phyloP scores from a whole-genome alignment of 2,888 invertebrate species.

The Chaitophorus viminalis region DNA sequence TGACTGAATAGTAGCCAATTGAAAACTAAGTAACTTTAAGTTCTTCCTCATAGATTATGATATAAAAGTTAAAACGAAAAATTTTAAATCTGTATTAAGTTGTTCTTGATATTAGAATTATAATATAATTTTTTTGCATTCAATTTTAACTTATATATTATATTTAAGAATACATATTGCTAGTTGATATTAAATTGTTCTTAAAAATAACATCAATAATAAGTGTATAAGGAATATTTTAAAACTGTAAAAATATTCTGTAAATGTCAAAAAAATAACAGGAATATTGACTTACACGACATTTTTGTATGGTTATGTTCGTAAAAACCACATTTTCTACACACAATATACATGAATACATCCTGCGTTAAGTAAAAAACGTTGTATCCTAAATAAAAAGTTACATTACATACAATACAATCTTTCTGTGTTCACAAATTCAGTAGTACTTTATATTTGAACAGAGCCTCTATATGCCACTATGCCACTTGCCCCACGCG shows the following conservation, averaged over 20 bases:
- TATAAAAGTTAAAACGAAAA: too few relatives aligned
- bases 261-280: background rate
- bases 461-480: background rate
- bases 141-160: too few relatives aligned
- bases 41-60: too few relatives aligned
- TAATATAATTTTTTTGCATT: too few relatives aligned
- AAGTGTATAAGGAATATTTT: too few relatives aligned
- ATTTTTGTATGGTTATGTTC: background rate
- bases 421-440: background rate
- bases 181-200: too few relatives aligned
- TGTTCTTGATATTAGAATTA: too few relatives aligned
- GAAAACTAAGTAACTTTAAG: too few relatives aligned
- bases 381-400: constrained; percentile 25
- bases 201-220: too few relatives aligned
- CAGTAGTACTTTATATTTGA: constrained; percentile 23
- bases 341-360: background rate
- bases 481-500: background rate
- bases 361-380: constrained; percentile 44
- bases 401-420: constrained; percentile 15
- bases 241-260: background rate
- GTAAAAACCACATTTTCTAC: constrained; percentile 1
- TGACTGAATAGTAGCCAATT: background rate
- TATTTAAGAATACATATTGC: too few relatives aligned
- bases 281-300: background rate
- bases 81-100: too few relatives aligned